Evolutionary conservation across 2,888 invertebrate genomes (phyloP), one percentile per base, ranked within the genome.

Genomic region (Terebella lapidaria): DNA sequence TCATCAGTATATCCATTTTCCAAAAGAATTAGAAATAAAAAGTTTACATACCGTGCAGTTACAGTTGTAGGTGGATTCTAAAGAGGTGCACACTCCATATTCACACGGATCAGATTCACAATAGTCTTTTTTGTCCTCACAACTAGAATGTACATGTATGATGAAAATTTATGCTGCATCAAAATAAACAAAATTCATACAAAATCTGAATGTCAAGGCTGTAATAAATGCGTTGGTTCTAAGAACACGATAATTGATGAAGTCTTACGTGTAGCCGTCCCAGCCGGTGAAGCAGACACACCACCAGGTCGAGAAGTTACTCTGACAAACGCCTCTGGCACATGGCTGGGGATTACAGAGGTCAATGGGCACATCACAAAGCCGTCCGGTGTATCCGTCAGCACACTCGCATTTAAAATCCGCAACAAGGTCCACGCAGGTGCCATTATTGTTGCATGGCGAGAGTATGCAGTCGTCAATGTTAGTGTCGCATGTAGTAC

Each of bases 401-500:
- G n/a, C n/a, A n/a, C n/a, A n/a, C n/a, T n/a, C n/a, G n/a, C n/a
- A n/a, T n/a, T n/a, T n/a, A n/a, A n/a, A n/a, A n/a, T n/a, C n/a
- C n/a, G n/a, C n/a, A n/a, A n/a, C n/a, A n/a, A n/a, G n/a, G 61
- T 71, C 61, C 4, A 58, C 45, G 67, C 74, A 74, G 3, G 69
- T 67, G 46, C 49, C 56, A 24, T 53, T 52, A 26, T 59, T 59
- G 15, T 26, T 45, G 56, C 62, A 62, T 1, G 62, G 62, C 1
- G 5, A 26, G 22, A 49, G 55, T 28, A 15, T 2, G 65, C 72
- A 74, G 15, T 69, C 66, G 42, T 70, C 65, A 2, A 59, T 57
- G 18, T 56, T 51, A 3, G 30, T 20, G 49, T 71, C 67, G 68
- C 74, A 74, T 24, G 63, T 57, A 2, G 27, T 4, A n/a, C 72